A percentile compares a stretch with the other conserved stretches of the same genome.
phyloP scores from a whole-genome alignment of 2,113 vertebrate species.

The Triplophysa tibetana region DNA sequence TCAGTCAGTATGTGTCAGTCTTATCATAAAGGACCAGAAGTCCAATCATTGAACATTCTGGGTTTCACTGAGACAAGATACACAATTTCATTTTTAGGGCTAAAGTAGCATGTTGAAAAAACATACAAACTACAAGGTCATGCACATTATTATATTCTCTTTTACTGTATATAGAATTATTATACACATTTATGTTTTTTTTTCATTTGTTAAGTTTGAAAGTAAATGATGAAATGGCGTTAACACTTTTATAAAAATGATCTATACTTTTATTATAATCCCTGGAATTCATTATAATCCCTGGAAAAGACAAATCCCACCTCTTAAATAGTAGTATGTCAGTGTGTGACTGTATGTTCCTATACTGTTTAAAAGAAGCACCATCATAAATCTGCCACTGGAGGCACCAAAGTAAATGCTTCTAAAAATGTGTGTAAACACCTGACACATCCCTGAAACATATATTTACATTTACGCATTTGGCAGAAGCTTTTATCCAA shows the following conservation, averaged over 20 bases:
- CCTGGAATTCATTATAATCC: too few relatives aligned
- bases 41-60: constrained; percentile 34
- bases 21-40: constrained; percentile 51
- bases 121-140: neutral
- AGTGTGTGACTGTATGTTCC: constrained; percentile 14
- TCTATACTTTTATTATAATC: constrained; percentile 22
- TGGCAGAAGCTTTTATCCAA: too few relatives aligned
- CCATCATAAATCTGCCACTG: constrained; percentile 57
- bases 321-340: constrained; percentile 1
- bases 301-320: constrained; percentile 2
- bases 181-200: neutral
- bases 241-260: neutral
- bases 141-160: neutral
- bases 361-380: constrained; percentile 35
- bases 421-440: constrained; percentile 43
- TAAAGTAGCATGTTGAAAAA: neutral
- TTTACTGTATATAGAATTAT: neutral
- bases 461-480: neutral
- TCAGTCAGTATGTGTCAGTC: constrained; percentile 48
- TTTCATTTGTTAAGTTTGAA: neutral
- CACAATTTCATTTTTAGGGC: neutral
- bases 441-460: neutral
- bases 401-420: constrained; percentile 54
- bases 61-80: constrained; percentile 13
- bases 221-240: neutral